Evolutionary conservation across 30 jellyfish, hydroid and myxozoan species (phyloP).

Genomic region (Rhopilema esculentum): DNA sequence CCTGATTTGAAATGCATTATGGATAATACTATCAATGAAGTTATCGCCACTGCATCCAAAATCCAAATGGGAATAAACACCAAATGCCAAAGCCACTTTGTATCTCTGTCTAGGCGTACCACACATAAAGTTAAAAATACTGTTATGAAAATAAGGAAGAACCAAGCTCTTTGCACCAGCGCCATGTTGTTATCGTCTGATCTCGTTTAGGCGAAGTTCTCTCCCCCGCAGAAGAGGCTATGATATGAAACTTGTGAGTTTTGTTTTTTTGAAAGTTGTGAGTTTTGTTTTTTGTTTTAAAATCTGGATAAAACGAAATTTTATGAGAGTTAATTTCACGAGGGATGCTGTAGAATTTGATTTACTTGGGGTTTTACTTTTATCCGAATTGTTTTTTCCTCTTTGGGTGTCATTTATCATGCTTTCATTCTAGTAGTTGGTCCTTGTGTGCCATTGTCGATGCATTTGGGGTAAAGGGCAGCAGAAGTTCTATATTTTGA

Average conservation of each 20-base stretch:
- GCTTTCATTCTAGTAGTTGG: too few relatives aligned
- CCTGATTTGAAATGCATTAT: constrained; percentile 73
- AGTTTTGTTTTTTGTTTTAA: too few relatives aligned
- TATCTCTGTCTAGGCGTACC: constrained; percentile 74
- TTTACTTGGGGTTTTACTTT: too few relatives aligned
- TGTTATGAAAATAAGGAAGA: constrained; percentile 69
- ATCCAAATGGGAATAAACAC: constrained; percentile 94
- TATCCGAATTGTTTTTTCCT: too few relatives aligned
- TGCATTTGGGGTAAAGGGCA: too few relatives aligned
- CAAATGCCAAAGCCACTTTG: constrained; percentile 88
- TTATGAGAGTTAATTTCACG: too few relatives aligned
- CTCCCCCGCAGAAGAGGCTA: background rate
- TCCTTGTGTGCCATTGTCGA: too few relatives aligned
- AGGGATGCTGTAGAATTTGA: too few relatives aligned
- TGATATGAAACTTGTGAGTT: background rate
- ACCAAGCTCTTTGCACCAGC: constrained; percentile 82
- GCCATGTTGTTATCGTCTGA: constrained; percentile 66
- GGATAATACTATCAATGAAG: constrained; percentile 49
- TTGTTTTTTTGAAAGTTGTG: too few relatives aligned
- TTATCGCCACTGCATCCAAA: constrained; percentile 70
- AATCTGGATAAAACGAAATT: too few relatives aligned
- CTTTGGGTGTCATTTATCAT: too few relatives aligned
- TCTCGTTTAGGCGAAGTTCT: background rate
- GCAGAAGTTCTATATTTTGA: too few relatives aligned
- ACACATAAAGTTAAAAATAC: constrained; percentile 78